A percentile compares a stretch with the other conserved stretches of the same genome.
Evolutionary conservation across 2,113 vertebrate genomes (phyloP).

Genomic region (Ictalurus furcatus): DNA sequence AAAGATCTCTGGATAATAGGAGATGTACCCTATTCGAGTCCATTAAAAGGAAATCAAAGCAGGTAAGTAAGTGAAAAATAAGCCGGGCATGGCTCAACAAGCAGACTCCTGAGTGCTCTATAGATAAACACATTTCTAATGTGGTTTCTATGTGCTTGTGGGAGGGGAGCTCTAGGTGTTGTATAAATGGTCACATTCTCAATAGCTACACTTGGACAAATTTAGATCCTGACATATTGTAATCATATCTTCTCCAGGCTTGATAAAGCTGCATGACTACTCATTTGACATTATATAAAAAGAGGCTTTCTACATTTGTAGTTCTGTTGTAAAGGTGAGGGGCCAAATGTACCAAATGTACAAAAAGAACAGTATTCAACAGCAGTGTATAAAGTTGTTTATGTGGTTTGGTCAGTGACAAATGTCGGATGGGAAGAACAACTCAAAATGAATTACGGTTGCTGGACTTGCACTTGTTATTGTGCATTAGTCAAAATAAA

Average conservation of each 20-base stretch:
- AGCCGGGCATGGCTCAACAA: not conserved
- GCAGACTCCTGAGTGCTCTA: not conserved
- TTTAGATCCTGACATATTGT: not conserved
- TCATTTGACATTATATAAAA: not conserved
- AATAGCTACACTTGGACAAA: not conserved
- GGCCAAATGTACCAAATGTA: not conserved
- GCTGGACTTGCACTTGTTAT: constrained; percentile 28
- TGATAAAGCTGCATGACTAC: not conserved
- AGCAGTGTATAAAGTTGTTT: not conserved
- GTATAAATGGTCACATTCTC: not conserved
- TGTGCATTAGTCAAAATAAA: constrained; percentile 32
- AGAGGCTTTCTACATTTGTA: not conserved
- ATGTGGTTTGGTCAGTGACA: not conserved
- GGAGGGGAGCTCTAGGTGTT: not conserved
- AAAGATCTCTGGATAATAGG: not conserved
- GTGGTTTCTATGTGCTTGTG: not conserved
- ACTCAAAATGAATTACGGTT: constrained; percentile 1
- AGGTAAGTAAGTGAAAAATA: not conserved
- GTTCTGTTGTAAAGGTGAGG: not conserved
- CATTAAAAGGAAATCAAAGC: constrained; percentile 14
- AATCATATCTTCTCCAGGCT: not conserved
- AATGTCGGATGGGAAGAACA: not conserved
- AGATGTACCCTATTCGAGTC: not conserved
- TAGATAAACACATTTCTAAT: not conserved
- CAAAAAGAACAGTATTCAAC: not conserved